Conservation (phyloP, 2,113 vertebrate species). For the Paralichthys olivaceus region DNA sequence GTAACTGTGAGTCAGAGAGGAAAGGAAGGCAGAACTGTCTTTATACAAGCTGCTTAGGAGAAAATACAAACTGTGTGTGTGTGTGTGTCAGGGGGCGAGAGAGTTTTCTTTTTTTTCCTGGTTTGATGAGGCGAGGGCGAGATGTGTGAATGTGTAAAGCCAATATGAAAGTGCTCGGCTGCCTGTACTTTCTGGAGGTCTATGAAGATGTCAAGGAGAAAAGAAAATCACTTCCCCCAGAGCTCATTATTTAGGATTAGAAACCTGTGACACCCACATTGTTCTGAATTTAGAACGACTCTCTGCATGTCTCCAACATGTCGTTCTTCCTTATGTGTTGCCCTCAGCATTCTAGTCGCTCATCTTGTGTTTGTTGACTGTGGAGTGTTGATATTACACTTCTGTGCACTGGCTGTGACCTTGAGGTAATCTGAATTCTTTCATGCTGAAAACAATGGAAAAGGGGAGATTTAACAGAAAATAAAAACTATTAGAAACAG, state of each 20-base stretch:
- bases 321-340: background rate
- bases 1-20: slow-evolving; percentile 55
- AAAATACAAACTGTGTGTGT: slow-evolving; percentile 33
- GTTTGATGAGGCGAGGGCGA: slow-evolving; percentile 23
- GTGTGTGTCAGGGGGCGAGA: slow-evolving; percentile 1
- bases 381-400: background rate
- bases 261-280: slow-evolving; percentile 15
- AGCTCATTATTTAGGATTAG: slow-evolving; percentile 44
- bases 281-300: slow-evolving; percentile 45
- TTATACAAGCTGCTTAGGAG: slow-evolving; percentile 40
- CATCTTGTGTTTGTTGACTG: background rate
- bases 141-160: slow-evolving; percentile 38
- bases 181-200: slow-evolving; percentile 19
- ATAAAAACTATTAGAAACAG: background rate
- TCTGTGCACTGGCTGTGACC: slow-evolving; percentile 23
- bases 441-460: slow-evolving; percentile 21
- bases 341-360: background rate
- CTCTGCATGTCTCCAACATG: slow-evolving; percentile 1
- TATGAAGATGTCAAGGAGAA: slow-evolving; percentile 34
- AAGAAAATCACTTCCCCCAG: slow-evolving; percentile 21
- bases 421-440: slow-evolving; percentile 24
- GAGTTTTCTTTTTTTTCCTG: background rate
- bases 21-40: slow-evolving; percentile 50
- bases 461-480: slow-evolving; percentile 6
- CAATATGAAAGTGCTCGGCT: slow-evolving; percentile 23